A percentile compares a stretch with the other conserved stretches of the same genome.
These are phyloP conservation scores for Conus canariensis DNA, from an alignment of 2,888 invertebrate species.

Conservation along the genomic window DNA sequence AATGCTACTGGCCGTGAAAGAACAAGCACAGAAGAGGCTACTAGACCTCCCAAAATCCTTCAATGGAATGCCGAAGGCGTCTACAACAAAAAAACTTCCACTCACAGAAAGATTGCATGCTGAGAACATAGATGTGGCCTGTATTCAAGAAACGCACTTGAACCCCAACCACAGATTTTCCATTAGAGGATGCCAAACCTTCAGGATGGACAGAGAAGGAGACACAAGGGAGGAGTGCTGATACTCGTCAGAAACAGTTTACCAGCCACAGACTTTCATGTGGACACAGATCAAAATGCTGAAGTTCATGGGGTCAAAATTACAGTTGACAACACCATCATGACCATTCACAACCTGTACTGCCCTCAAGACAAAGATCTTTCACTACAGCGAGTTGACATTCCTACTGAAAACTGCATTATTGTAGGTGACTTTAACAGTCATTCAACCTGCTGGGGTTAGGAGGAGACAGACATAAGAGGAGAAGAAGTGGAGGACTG, in stretches of 20 bases:
- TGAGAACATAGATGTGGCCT: constrained; percentile 49
- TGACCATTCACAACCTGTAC: not conserved
- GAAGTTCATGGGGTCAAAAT: no score
- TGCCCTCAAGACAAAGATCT: not conserved
- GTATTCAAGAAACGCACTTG: constrained; percentile 52
- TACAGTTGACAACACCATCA: no score
- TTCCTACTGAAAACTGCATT: not conserved
- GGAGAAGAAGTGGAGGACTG: not conserved
- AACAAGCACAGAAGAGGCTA: no score
- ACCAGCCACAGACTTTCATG: no score
- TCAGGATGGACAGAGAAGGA: constrained; percentile 41
- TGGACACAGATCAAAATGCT: no score
- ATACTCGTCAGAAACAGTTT: no score
- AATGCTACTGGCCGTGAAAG: no score
- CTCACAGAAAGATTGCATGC: constrained; percentile 47
- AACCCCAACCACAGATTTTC: constrained; percentile 36
- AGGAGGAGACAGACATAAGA: not conserved
- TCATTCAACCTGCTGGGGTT: not conserved
- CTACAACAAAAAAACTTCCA: constrained; percentile 50
- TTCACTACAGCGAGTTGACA: no score
- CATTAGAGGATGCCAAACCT: constrained; percentile 46
- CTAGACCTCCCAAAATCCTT: no score
- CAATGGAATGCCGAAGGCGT: not conserved
- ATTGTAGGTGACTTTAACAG: not conserved
- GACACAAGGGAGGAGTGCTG: constrained; percentile 44